Evolutionary conservation across 2,113 vertebrate genomes (phyloP), one percentile per base, ranked within the genome.

Genomic region (Gracilinanus agilis): DNA sequence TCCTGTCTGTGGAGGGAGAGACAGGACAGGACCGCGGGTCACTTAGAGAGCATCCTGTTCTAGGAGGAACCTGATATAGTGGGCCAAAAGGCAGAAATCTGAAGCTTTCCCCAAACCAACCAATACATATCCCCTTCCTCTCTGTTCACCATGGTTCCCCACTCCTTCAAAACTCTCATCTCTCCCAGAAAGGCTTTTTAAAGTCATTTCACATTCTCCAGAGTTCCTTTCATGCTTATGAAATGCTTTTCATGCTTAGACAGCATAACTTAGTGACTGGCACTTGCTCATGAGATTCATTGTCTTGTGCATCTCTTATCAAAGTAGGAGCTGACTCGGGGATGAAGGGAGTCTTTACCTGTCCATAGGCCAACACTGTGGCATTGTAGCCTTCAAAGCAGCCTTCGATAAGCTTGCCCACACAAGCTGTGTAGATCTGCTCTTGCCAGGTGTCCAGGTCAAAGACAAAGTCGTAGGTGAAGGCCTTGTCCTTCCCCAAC

Each of bases 401-500:
- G 97, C 99, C 99, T 96, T 99, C 99, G 0, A 99, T 99, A 92
- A 99, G 99, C 97, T 99, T 99, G 98, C 98, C 97, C 94, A 99
- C 99, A 0, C 99, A 99, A 0, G 98, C 98, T 0, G 98, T 98
- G 91, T 99, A 99, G 96, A 99, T 99, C 90, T 98, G 95, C 24
- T 99, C 98, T 98, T 99, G 99, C 98, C 99, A 99, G 0, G 99
- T 99, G 90, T 99, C 99, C 88, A 99, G 58, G 98, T 99, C 99
- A 6, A 99, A 99, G 96, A 99, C 99, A 96, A 99, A 99, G 98
- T 99, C 99, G 0, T 99, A 99, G 90, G 99, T 99, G 98, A 99
- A 99, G 97, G 99, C 99, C 94, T 99, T 99, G 99, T 99, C 99
- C 97, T 99, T 99, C 92, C 99, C 99, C 98, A 99, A 98, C 58